Evolutionary conservation across 2,113 vertebrate genomes (phyloP), one percentile per base, ranked within the genome.

Genomic region (Centropus bengalensis): DNA sequence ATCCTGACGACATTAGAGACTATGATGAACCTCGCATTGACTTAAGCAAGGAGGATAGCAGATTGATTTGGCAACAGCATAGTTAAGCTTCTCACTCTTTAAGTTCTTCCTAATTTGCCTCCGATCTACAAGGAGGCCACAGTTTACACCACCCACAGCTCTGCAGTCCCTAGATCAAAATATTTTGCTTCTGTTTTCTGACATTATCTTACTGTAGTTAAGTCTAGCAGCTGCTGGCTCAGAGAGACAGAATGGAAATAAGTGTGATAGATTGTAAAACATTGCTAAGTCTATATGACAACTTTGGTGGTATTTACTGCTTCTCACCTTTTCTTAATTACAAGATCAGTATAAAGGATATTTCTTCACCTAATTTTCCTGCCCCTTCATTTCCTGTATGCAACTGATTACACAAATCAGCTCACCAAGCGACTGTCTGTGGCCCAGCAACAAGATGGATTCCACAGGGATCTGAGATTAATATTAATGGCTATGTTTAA

Each of bases 131-230:
- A 88, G 76, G 44, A 94, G 88, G 86, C 80, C 96, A 86, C 86
- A 70, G 91, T 94, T 96, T 96, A 95, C 88, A 96, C 93, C 94
- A 83, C 93, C 89, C 82, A 97, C 94, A 96, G 56, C 56, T 96
- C 93, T 83, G 82, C 66, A 93, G 85, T 96, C 94, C 79, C 67
- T 75, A 94, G 79, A 97, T 97, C 94, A 97, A 97, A 97, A 96
- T 96, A 95, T 96, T 96, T 96, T 95, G 88, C 94, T 95, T 96
- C 94, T 96, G 85, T 96, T 96, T 96, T 96, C 69, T 94, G 94
- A 95, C 94, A 95, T 96, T 94, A 94, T 86, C 68, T 93, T 94
- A 64, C 82, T 91, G 89, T 49, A 95, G 79, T 75, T 91, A 96
- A 88, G 92, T 95, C 95, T 96, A 94, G 93, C 95, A 96, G 79